Percentiles rank a stretch among this genome's conserved stretches.
Conservation (phyloP, 2,113 vertebrate genomes). For the Zosterops pallidus region DNA sequence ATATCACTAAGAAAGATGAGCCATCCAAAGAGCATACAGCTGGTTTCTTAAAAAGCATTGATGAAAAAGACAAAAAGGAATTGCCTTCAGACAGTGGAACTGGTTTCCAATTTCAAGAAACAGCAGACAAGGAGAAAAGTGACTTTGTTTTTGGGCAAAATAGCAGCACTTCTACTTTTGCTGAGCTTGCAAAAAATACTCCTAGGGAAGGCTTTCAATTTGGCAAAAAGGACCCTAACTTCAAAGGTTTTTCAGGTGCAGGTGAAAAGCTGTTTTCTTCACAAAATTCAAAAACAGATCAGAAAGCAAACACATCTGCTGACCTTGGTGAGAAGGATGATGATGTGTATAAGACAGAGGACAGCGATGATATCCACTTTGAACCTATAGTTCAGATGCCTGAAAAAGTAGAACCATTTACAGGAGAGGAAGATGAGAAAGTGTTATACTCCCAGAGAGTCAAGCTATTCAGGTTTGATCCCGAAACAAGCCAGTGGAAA, state of each 20-base stretch:
- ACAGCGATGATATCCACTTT: slow-evolving; percentile 95
- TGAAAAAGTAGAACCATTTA: slow-evolving; percentile 93
- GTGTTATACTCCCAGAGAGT: slow-evolving; percentile 90
- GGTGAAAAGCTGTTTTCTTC: slow-evolving; percentile 87
- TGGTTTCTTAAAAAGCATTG: slow-evolving; percentile 73
- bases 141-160: slow-evolving; percentile 83
- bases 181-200: slow-evolving; percentile 85
- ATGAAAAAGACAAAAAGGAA: slow-evolving; percentile 81
- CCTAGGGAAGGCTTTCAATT: slow-evolving; percentile 83
- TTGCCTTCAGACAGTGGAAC: slow-evolving; percentile 12
- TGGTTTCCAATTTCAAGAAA: slow-evolving; percentile 37
- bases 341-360: slow-evolving; percentile 92
- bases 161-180: slow-evolving; percentile 80
- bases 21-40: slow-evolving; percentile 56
- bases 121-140: slow-evolving; percentile 41
- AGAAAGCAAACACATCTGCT: slow-evolving; percentile 68
- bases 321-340: slow-evolving; percentile 83
- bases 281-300: slow-evolving; percentile 60
- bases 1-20: slow-evolving; percentile 47
- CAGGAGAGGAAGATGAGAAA: slow-evolving; percentile 94
- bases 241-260: slow-evolving; percentile 87
- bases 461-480: slow-evolving; percentile 94
- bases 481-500: slow-evolving; percentile 91
- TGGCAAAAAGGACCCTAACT: slow-evolving; percentile 84
- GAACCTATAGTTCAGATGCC: slow-evolving; percentile 97